Percentiles rank a stretch among this genome's conserved stretches.
phyloP scores from a whole-genome alignment of 92 coral and sea anemone genomes.

The Actinostola sp. region DNA sequence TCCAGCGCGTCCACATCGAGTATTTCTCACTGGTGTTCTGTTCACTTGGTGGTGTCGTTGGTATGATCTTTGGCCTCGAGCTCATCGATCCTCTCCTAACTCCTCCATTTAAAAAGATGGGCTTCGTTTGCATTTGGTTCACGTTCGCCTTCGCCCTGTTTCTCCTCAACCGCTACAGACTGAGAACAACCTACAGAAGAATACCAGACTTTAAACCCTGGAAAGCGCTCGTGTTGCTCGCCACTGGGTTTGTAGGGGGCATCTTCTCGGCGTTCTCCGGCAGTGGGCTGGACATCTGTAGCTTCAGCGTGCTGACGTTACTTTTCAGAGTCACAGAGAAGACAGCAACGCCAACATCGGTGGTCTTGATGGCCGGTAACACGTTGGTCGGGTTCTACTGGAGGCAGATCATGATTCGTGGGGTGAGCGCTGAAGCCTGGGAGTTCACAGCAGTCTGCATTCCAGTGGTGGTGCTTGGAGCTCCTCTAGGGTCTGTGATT shows the following conservation, averaged over 20 bases:
- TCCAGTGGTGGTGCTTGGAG: conserved; percentile 83
- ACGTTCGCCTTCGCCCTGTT: conserved; percentile 86
- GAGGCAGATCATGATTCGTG: conserved; percentile 82
- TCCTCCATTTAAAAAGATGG: conserved; percentile 90
- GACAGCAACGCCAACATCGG: conserved; percentile 93
- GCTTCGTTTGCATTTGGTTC: conserved; percentile 89
- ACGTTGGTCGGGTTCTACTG: conserved; percentile 82
- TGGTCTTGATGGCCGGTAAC: conserved; percentile 88
- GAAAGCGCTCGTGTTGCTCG: conserved; percentile 64
- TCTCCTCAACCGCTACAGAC: conserved; percentile 80
- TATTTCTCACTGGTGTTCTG: conserved; percentile 77
- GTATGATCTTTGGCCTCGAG: conserved; percentile 75
- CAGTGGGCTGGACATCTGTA: conserved; percentile 88
- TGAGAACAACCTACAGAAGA: conserved; percentile 64
- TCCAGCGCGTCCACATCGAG: conserved; percentile 72
- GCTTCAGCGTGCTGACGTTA: conserved; percentile 88
- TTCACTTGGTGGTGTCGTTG: conserved; percentile 72
- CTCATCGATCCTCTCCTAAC: conserved; percentile 82
- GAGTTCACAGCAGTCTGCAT: conserved; percentile 78
- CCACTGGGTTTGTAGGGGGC: conserved; percentile 77
- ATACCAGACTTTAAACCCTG: conserved; percentile 81
- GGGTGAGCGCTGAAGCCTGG: conserved; percentile 58
- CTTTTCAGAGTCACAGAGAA: conserved; percentile 88
- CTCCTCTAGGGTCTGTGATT: conserved; percentile 77
- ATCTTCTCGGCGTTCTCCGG: conserved; percentile 83